Percentiles rank a stretch among this genome's conserved stretches.
Conservation (phyloP, 2,888 invertebrate species). For the Lacanobia wlatinum region DNA sequence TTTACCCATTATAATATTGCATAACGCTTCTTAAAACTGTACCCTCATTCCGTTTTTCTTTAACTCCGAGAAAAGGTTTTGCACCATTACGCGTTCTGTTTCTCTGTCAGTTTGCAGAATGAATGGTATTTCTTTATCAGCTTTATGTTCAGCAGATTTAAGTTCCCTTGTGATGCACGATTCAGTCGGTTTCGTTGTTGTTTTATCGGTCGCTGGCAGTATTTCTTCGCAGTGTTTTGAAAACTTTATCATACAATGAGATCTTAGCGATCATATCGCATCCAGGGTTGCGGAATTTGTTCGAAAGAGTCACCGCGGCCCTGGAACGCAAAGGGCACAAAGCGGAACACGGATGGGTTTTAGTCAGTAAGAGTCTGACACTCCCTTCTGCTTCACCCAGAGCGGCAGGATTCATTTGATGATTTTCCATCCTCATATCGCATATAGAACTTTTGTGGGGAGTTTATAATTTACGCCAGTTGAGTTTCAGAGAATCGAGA, state of each 20-base stretch:
- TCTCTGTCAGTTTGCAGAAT: slow-evolving; percentile 22
- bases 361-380: no score
- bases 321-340: no score
- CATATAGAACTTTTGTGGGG: slow-evolving; percentile 13
- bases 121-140: slow-evolving; percentile 24
- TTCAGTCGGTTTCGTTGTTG: slow-evolving; percentile 26
- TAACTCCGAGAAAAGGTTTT: slow-evolving; percentile 6
- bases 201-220: slow-evolving; percentile 20
- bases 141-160: no score
- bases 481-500: neutral
- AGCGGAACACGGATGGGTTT: no score
- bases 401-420: no score
- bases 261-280: slow-evolving; percentile 27
- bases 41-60: neutral
- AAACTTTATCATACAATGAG: slow-evolving; percentile 50
- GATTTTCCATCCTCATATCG: neutral
- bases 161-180: slow-evolving; percentile 7
- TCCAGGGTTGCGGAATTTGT: no score
- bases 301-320: no score
- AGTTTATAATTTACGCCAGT: slow-evolving; percentile 32
- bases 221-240: slow-evolving; percentile 28
- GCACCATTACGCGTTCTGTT: slow-evolving; percentile 9
- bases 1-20: no score
- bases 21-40: neutral
- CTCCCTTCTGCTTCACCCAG: no score